Evolutionary conservation across 2,888 invertebrate species (phyloP).

Genomic region (Caprella mutica): DNA sequence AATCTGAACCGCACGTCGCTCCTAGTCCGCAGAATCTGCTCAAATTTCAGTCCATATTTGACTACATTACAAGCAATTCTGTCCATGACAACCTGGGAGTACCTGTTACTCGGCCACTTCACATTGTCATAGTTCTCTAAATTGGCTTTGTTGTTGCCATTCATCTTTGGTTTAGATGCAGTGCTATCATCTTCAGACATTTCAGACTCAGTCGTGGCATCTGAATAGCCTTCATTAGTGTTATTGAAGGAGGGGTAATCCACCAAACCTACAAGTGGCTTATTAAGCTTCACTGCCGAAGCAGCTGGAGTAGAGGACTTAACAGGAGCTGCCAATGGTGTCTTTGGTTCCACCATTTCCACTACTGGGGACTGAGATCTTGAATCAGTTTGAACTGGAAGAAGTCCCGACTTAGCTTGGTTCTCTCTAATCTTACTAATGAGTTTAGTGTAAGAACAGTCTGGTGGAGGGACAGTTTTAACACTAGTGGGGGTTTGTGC

Average conservation of each 20-base stretch:
- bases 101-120: slow-evolving; percentile 55
- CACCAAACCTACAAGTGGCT: slow-evolving; percentile 15
- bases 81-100: slow-evolving; percentile 75
- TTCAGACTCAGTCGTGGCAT: neutral
- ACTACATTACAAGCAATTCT: slow-evolving; percentile 95
- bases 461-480: slow-evolving; percentile 43
- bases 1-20: slow-evolving; percentile 24
- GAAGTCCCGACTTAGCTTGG: slow-evolving; percentile 20
- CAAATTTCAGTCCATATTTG: slow-evolving; percentile 88
- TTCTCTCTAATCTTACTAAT: slow-evolving; percentile 69
- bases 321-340: neutral
- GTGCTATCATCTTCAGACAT: neutral
- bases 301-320: neutral
- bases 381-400: slow-evolving; percentile 6
- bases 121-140: slow-evolving; percentile 15
- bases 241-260: slow-evolving; percentile 28
- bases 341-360: neutral
- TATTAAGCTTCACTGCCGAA: neutral
- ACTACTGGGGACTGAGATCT: slow-evolving; percentile 13
- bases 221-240: slow-evolving; percentile 12
- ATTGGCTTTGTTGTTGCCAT: neutral
- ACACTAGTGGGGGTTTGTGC: neutral
- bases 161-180: neutral
- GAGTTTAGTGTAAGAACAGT: slow-evolving; percentile 77
- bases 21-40: slow-evolving; percentile 60